Evolutionary conservation across 2,888 invertebrate genomes (phyloP), one percentile per base, ranked within the genome.

Genomic region (Uropetala carovei): DNA sequence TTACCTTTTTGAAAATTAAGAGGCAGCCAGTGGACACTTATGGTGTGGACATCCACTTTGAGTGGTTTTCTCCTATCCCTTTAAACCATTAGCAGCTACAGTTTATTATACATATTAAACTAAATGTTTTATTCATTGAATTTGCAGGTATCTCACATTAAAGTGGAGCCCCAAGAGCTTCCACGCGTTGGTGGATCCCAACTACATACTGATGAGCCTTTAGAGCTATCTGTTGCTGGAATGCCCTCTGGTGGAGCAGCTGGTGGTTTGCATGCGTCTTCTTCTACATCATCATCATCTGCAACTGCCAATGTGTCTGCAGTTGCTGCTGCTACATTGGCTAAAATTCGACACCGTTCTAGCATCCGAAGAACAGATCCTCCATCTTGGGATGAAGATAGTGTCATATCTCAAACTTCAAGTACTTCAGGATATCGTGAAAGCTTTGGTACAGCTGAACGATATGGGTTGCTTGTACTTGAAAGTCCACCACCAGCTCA

Each of bases 381-480:
- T 82, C 82, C 93, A 22, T 93, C 93, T 92, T 92, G 94, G 94
- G 89, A 94, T 92, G 93, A 93, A 93, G 97, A 97, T 94, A 96
- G 96, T 93, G 95, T 95, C 85, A 96, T 97, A 93, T 98, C 98
- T 7, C 97, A 97, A 95, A 98, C 98, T 0, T 98, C 98, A 0
- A 98, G 98, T 93, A 98, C 98, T 27, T 98, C 98, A 0, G 98
- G 98, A 93, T 98, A 98, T 95, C 96, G 96, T 58, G 97, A 97
- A 94, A 98, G 97, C 94, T 97, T 96, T 94, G 96, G 89, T 56
- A 64, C 89, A 13, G 89, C 92, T 94, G 94, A 94, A 93, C 94
- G 93, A 58, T 93, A 94, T 93, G 93, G 94, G 92, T 68, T 94
- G 89, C 93, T 93, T 92, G 93, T 93, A 93, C 92, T 95, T 94